phyloP scores from a whole-genome alignment of 2,797 vertebrate genomes.

The Brachymystax lenok region DNA sequence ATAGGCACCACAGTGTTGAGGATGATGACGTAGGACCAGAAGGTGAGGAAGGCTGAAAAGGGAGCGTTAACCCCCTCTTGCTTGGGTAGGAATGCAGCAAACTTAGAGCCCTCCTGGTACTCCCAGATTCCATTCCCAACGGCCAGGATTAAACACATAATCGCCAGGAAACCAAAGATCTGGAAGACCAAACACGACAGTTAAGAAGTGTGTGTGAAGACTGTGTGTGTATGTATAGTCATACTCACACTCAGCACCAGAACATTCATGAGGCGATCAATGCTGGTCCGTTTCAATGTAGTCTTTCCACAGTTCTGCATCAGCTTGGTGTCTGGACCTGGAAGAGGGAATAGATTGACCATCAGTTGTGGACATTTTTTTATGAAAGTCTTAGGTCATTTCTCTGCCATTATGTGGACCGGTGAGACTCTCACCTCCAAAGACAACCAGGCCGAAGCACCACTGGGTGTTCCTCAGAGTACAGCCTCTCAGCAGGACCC shows the following conservation, averaged over 20 bases:
- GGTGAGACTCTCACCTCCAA: constrained; percentile 78
- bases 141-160: constrained; percentile 85
- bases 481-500: constrained; percentile 89
- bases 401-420: background rate
- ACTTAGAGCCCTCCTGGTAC: constrained; percentile 75
- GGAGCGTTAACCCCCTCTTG: constrained; percentile 59
- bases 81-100: constrained; percentile 85
- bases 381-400: background rate
- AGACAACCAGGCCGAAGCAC: constrained; percentile 94
- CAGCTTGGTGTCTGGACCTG: constrained; percentile 95
- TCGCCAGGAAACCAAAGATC: constrained; percentile 88
- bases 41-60: constrained; percentile 82
- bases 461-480: constrained; percentile 92
- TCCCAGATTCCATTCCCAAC: constrained; percentile 90
- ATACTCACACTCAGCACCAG: constrained; percentile 90
- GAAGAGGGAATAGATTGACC: constrained; percentile 34
- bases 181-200: constrained; percentile 47
- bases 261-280: constrained; percentile 92
- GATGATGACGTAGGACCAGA: constrained; percentile 96
- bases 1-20: constrained; percentile 96
- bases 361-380: too few relatives aligned
- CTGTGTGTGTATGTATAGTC: background rate
- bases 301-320: constrained; percentile 95
- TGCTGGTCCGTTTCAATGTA: constrained; percentile 88
- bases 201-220: background rate